phyloP scores from a whole-genome alignment of 2,888 invertebrate species.

The Athalia cordata region DNA sequence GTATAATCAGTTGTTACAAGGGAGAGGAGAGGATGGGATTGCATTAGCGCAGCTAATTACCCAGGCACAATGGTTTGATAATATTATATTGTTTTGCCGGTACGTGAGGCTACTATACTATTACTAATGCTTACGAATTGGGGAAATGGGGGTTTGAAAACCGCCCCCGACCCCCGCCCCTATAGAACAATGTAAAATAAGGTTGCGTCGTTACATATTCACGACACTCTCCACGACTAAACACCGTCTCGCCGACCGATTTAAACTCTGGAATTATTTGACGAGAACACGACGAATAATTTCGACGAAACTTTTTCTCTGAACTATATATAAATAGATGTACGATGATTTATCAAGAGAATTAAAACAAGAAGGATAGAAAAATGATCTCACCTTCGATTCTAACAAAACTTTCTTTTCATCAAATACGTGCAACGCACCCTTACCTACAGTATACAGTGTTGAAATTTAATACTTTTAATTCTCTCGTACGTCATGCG shows the following conservation, averaged over 20 bases:
- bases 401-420: background rate
- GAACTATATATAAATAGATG: no score
- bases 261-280: background rate
- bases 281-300: background rate
- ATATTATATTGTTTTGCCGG: conserved; percentile 66
- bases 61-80: conserved; percentile 72
- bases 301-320: background rate
- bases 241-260: conserved; percentile 23
- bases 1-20: conserved; percentile 65
- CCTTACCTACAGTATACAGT: no score
- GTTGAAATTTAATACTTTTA: conserved; percentile 30
- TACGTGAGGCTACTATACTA: conserved; percentile 18
- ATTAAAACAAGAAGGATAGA: background rate
- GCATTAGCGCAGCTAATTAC: conserved; percentile 72
- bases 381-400: background rate
- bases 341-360: background rate
- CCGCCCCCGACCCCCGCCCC: background rate
- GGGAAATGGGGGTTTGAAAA: background rate
- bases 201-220: background rate
- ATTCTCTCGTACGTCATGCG: background rate
- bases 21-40: conserved; percentile 56
- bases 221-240: conserved; percentile 11
- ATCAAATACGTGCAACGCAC: no score
- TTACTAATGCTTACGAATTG: background rate
- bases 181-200: no score